Evolutionary conservation across 2,797 vertebrate species (phyloP), one percentile per base, ranked within the genome.

Genomic region (Craterocephalus amniculus): DNA sequence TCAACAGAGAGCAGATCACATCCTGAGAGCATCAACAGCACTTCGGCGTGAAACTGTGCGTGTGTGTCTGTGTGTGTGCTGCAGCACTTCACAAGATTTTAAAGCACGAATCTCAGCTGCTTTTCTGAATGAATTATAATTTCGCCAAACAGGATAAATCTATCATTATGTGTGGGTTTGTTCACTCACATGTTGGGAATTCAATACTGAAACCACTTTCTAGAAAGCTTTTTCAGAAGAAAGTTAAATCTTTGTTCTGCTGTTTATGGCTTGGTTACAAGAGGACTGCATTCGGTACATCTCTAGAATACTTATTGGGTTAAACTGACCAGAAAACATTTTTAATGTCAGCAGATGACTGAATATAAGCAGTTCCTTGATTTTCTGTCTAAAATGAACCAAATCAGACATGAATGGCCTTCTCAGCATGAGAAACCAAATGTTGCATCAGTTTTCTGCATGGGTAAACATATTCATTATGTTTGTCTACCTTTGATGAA

Each of bases 1-100:
- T 66, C 72, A 86, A 75, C 73, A 70, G 64, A 26, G 68, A 54
- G 29, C 36, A 55, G 62, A 67, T 80, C 65, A 8, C 67, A 67
- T 80, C 77, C 79, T 76, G 72, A 67, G 3, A 88, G 83, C 80
- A 65, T 83, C 59, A 83, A 83, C 81, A 72, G 31, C 11, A 36
- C 60, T 40, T 49, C 70, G 26, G 22, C 69, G 67, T 62, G 38
- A 52, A 66, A 34, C 32, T 22, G 24, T 58, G 32, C 35, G 63
- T 58, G 2, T 36, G 18, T 24, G 49, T 22, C n/a, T 58, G 32
- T 40, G 63, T 58, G 2, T 36, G 18, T 24, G 49, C 34, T 16
- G 24, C 48, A 56, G 11, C 35, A 11, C 29, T 40, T 4, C 24
- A 48, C 36, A 54, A 11, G 52, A 52, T 51, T 79, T 62, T 55